A percentile compares a stretch with the other conserved stretches of the same genome.
Evolutionary conservation across 2,888 invertebrate genomes (phyloP).

Genomic region (Harpagoxenus sublaevis): DNA sequence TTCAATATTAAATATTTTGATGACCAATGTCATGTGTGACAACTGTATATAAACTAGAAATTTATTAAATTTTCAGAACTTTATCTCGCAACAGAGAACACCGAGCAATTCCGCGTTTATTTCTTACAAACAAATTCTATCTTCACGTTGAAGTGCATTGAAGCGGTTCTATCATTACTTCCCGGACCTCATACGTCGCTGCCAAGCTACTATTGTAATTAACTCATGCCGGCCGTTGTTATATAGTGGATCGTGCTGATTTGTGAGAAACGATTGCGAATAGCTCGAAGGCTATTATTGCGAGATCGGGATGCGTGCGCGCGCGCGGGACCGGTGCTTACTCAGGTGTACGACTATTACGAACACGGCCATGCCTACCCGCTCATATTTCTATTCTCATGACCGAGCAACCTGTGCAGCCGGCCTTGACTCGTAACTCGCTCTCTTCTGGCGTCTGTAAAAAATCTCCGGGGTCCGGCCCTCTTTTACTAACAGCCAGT

Average conservation of each 20-base stretch:
- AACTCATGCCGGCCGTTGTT: slow-evolving; percentile 35
- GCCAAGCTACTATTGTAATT: slow-evolving; percentile 54
- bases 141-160: neutral
- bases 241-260: slow-evolving; percentile 42
- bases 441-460: slow-evolving; percentile 77
- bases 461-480: slow-evolving; percentile 67
- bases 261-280: slow-evolving; percentile 55
- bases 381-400: slow-evolving; percentile 75
- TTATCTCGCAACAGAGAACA: neutral
- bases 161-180: slow-evolving; percentile 35
- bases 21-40: neutral
- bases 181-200: slow-evolving; percentile 38
- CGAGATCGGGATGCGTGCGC: slow-evolving; percentile 25
- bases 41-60: neutral
- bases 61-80: neutral
- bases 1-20: neutral
- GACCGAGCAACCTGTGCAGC: slow-evolving; percentile 73
- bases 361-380: slow-evolving; percentile 51
- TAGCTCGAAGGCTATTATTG: slow-evolving; percentile 56
- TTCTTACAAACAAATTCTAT: neutral
- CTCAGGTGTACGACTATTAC: slow-evolving; percentile 56
- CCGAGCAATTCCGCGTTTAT: neutral
- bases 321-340: slow-evolving; percentile 38
- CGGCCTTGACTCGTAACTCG: slow-evolving; percentile 80
- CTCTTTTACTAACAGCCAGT: slow-evolving; percentile 70